Base-by-base conservation (phyloP, 2,888 invertebrate genomes). In the Aspidiotus rigidus region DNA sequence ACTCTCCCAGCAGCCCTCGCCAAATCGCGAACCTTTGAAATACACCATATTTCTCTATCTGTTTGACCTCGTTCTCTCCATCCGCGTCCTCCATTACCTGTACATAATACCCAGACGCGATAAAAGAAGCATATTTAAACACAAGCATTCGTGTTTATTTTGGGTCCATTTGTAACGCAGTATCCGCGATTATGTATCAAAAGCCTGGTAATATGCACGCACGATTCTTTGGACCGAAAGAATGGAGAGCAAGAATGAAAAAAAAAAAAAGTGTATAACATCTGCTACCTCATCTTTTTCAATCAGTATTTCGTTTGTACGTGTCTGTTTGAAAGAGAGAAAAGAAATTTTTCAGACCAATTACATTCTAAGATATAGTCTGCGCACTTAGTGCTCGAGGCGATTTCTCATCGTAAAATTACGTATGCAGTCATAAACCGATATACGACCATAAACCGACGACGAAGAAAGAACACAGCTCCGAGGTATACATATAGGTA, bases 181-280 rank as follows among this genome's bases (percentile, higher is more conserved):
- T 63, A 53, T 63, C 53, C 53, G 63, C 53, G 53, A 63, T 53
- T 63, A 62, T 63, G 63, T 63, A 63, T 63, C 63, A 53, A 63
- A 63, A 53, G 49, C n/a, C 49, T 53, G 63, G 44, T 63, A 28
- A 44, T 53, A 16, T 17, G 15, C 44, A 63, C 53, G 39, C 44
- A 28, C 44, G 63, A 49, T 53, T 28, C 53, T 63, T 63, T 28
- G 63, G 53, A 63, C 44, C 49, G n/a, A 49, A 49, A 13, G n/a
- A 13, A n/a, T 49, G n/a, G 49, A 13, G n/a, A 3, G n/a, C 2
- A 49, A 49, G 49, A 49, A 49, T 49, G 49, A 49, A 49, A 49
- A 49, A 53, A 63, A 53, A 49, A 39, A 39, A 63, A 63, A 61
- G 42, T 16, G 61, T 49, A 63, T 63, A 63, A 63, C 63, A 63